Percentiles rank a stretch among this genome's conserved stretches.
Evolutionary conservation across 2,113 vertebrate species (phyloP).

Genomic region (Microtus richardsoni): DNA sequence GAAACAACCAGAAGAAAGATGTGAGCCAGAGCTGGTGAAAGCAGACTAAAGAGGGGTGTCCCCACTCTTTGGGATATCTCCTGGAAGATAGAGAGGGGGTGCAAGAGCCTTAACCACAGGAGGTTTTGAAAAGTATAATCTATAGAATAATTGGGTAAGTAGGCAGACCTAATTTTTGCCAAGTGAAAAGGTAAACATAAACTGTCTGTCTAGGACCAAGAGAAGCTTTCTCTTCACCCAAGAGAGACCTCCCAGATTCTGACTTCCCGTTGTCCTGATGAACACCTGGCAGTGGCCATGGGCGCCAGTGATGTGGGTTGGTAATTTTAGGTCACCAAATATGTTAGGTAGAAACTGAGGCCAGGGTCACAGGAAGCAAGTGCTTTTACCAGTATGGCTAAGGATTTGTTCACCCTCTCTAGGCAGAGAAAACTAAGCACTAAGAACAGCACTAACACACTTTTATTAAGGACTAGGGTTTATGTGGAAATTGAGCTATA

Average conservation of each 20-base stretch:
- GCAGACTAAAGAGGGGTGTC: neutral
- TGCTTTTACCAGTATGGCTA: neutral
- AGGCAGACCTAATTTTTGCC: neutral
- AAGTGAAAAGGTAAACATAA: neutral
- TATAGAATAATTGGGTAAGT: neutral
- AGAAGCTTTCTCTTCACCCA: neutral
- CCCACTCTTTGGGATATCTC: neutral
- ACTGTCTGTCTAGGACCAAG: neutral
- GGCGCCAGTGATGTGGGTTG: neutral
- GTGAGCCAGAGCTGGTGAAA: neutral
- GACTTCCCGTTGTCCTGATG: neutral
- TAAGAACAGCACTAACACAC: neutral
- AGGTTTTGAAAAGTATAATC: neutral
- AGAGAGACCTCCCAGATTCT: neutral
- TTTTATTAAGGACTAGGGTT: neutral
- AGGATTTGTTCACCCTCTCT: neutral
- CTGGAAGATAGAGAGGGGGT: neutral
- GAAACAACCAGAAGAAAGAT: neutral
- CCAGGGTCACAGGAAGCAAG: neutral
- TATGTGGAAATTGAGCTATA: neutral
- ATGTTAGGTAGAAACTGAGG: neutral
- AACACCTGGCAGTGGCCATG: neutral
- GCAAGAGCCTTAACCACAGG: neutral
- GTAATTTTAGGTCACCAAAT: neutral
- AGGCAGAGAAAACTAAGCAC: neutral